Conservation (phyloP, 2,888 invertebrate species). For the Glyphotaelius pellucidus region DNA sequence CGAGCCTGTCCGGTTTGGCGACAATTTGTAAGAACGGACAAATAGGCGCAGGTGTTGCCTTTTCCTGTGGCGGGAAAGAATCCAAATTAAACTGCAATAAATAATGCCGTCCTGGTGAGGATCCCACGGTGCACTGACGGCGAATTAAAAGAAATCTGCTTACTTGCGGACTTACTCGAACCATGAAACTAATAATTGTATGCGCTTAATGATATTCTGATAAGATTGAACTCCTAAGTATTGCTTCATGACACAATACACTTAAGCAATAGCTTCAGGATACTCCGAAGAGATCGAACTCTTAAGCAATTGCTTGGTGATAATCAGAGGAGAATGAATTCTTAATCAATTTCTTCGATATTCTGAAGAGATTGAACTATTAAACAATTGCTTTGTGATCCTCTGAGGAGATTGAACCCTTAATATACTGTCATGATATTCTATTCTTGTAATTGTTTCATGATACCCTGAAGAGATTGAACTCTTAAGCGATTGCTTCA, state of each 20-base stretch:
- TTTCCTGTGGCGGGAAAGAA: background rate
- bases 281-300: no score
- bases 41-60: constrained; percentile 16
- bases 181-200: background rate
- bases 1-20: background rate
- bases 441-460: no score
- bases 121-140: constrained; percentile 37
- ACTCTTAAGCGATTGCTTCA: no score
- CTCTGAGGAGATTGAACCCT: no score
- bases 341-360: background rate
- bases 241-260: no score
- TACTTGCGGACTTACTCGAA: background rate
- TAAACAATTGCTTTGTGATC: no score
- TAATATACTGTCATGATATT: no score
- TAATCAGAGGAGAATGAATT: background rate
- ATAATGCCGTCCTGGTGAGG: background rate
- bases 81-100: constrained; percentile 34
- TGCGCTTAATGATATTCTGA: background rate
- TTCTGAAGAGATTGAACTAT: no score
- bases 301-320: background rate
- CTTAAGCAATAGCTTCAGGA: no score
- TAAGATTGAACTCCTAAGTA: background rate
- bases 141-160: constrained; percentile 18
- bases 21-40: background rate
- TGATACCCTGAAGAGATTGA: no score